A percentile compares a stretch with the other conserved stretches of the same genome.
Conservation (phyloP, 1,140 invertebrate genomes). For the Drosophila ficusphila region DNA sequence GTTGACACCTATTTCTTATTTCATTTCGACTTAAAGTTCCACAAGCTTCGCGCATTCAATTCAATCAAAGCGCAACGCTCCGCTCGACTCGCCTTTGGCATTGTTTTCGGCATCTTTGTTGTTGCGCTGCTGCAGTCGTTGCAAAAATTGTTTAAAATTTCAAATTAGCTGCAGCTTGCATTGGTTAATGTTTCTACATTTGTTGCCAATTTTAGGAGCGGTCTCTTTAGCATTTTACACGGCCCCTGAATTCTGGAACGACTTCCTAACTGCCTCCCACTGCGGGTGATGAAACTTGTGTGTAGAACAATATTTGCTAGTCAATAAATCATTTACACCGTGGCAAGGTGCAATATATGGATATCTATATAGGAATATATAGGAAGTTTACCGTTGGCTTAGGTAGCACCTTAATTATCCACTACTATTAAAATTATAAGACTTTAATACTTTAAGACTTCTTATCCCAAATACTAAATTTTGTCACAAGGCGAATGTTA, state of each 20-base stretch:
- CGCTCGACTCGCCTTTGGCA: conserved; percentile 55
- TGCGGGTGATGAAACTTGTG: conserved; percentile 24
- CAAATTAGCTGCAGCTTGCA: conserved; percentile 77
- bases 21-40: conserved; percentile 36
- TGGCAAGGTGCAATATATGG: too few relatives aligned
- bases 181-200: conserved; percentile 61
- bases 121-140: conserved; percentile 36
- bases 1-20: conserved; percentile 14
- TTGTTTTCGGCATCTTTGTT: conserved; percentile 78
- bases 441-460: too few relatives aligned
- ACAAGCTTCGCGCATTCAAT: conserved; percentile 68
- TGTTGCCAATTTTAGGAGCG: conserved; percentile 60
- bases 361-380: too few relatives aligned
- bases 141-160: conserved; percentile 74
- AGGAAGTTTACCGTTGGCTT: background rate
- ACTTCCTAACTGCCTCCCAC: conserved; percentile 4
- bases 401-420: background rate
- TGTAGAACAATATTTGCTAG: conserved; percentile 3
- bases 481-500: too few relatives aligned
- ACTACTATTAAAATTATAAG: too few relatives aligned
- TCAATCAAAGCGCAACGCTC: conserved; percentile 79
- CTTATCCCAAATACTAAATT: too few relatives aligned
- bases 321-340: conserved; percentile 13
- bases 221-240: conserved; percentile 44
- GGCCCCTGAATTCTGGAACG: conserved; percentile 28